Percentiles rank a stretch among this genome's conserved stretches.
phyloP scores from a whole-genome alignment of 2,797 vertebrate genomes.

The Hoplostethus mediterraneus region DNA sequence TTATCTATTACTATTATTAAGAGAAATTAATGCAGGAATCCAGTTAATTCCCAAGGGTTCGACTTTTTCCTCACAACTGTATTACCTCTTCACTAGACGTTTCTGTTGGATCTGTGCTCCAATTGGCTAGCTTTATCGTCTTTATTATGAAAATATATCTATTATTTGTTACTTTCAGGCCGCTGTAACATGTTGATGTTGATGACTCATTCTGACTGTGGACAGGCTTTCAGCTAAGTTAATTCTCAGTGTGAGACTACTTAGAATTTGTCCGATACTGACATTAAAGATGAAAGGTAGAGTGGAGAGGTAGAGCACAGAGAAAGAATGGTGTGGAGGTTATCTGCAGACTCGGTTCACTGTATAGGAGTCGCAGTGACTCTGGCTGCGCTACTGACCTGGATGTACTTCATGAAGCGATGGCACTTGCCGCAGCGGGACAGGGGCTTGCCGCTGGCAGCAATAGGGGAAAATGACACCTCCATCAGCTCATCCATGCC shows the following conservation, averaged over 20 bases:
- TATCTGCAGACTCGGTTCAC: neutral
- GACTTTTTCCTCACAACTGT: too few species aligned
- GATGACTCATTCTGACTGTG: neutral
- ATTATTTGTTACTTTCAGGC: too few species aligned
- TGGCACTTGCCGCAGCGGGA: conserved; percentile 98
- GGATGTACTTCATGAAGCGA: conserved; percentile 99
- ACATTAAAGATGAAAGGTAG: neutral
- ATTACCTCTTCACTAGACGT: too few species aligned
- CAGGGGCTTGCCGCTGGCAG: conserved; percentile 93
- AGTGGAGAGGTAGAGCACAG: neutral
- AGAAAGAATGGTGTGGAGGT: neutral
- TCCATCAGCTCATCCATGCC: conserved; percentile 99
- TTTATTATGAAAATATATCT: too few species aligned
- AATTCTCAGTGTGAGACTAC: neutral
- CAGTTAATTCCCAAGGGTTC: too few species aligned
- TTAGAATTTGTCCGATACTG: neutral
- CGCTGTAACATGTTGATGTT: too few species aligned
- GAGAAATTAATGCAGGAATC: too few species aligned
- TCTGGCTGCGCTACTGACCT: conserved; percentile 82
- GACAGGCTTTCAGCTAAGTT: neutral
- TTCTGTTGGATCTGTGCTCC: too few species aligned
- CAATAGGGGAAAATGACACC: conserved; percentile 97
- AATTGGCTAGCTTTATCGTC: too few species aligned
- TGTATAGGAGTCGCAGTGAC: neutral
- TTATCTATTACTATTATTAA: too few species aligned